phyloP scores from a whole-genome alignment of 1,140 invertebrate genomes.

The Psix sp. region DNA sequence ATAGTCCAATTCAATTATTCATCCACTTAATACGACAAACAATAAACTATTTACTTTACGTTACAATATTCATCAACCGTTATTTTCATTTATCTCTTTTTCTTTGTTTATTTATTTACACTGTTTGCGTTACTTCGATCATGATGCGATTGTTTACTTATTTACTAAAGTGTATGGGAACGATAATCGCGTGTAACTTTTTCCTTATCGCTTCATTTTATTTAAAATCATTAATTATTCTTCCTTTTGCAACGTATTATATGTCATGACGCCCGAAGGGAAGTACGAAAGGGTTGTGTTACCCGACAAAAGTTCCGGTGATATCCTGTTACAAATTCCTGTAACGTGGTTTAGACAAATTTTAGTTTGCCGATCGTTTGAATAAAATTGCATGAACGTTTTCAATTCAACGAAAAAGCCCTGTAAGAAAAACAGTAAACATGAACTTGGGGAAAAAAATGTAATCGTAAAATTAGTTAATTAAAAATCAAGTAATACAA shows the following conservation, averaged over 20 bases:
- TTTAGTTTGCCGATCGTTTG: conserved; percentile 35
- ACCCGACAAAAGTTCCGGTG: conserved; percentile 41
- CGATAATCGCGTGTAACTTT: too few relatives aligned
- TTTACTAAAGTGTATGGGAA: too few relatives aligned
- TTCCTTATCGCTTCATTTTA: background rate
- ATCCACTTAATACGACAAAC: too few relatives aligned
- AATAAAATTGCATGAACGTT: conserved; percentile 29
- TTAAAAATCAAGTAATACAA: conserved; percentile 3
- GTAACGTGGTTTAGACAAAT: conserved; percentile 55
- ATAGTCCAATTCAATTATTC: conserved; percentile 11
- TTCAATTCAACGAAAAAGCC: conserved; percentile 8
- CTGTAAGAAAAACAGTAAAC: too few relatives aligned
- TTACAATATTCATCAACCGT: too few relatives aligned
- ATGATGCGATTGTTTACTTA: too few relatives aligned
- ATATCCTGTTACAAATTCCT: conserved; percentile 59
- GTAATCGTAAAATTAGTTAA: too few relatives aligned
- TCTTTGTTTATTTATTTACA: too few relatives aligned
- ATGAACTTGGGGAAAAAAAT: too few relatives aligned
- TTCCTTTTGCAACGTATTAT: conserved; percentile 48
- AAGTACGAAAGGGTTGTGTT: conserved; percentile 32
- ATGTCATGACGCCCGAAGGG: conserved; percentile 32
- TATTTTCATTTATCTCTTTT: too few relatives aligned
- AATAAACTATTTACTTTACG: too few relatives aligned
- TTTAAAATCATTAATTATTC: conserved; percentile 34
- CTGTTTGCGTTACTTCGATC: too few relatives aligned